A percentile compares a stretch with the other conserved stretches of the same genome.
Evolutionary conservation across 1,140 invertebrate genomes (phyloP).

Genomic region (Drosophila eugracilis): DNA sequence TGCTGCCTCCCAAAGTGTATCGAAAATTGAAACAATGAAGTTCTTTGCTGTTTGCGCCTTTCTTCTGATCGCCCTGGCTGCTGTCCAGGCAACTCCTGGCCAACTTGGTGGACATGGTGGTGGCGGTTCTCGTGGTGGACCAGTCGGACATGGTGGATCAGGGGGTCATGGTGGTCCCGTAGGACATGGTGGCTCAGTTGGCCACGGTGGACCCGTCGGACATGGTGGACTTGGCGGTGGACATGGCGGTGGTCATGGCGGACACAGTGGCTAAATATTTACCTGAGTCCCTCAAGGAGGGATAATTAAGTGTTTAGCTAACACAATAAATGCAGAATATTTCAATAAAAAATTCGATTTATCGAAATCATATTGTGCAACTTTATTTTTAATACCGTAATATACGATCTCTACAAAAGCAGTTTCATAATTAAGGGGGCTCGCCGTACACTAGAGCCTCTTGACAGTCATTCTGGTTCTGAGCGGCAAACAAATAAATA

Average conservation of each 20-base stretch:
- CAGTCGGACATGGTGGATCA: constrained; percentile 3
- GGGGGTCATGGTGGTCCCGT: constrained; percentile 1
- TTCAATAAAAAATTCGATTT: constrained; percentile 17
- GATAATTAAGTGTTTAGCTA: background rate
- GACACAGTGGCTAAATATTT: background rate
- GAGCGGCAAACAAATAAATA: background rate
- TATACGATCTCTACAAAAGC: background rate
- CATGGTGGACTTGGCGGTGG: background rate
- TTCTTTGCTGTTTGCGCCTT: constrained; percentile 28
- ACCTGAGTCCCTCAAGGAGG: background rate
- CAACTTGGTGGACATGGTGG: background rate
- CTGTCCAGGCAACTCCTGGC: constrained; percentile 29
- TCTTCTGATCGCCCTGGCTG: constrained; percentile 18
- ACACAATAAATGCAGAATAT: background rate
- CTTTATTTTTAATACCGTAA: background rate
- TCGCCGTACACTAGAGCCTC: background rate
- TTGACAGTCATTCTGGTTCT: background rate
- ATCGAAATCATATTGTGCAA: background rate
- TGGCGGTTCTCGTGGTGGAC: constrained; percentile 10
- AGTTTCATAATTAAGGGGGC: background rate
- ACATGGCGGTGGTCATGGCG: background rate
- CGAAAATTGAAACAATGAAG: constrained; percentile 22
- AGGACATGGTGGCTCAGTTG: background rate
- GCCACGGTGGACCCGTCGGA: background rate
- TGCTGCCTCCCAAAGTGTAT: constrained; percentile 8